phyloP scores from a whole-genome alignment of 2,888 invertebrate species.

The Ennomos fuscantarius region DNA sequence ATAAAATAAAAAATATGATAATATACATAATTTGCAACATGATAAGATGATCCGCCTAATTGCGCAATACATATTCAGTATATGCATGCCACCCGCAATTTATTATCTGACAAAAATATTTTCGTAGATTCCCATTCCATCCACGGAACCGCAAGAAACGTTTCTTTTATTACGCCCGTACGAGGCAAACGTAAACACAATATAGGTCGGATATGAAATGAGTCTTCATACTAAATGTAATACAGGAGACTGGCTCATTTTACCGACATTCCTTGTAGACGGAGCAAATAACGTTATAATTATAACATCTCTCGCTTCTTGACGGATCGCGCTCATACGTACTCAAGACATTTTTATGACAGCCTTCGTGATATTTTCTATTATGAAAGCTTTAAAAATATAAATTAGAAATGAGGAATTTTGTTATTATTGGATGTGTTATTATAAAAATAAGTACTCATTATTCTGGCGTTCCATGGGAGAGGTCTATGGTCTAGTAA shows the following conservation, averaged over 20 bases:
- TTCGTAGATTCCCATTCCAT: slow-evolving; percentile 26
- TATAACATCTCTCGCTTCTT: slow-evolving; percentile 56
- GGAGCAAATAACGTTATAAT: slow-evolving; percentile 64
- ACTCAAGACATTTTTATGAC: slow-evolving; percentile 30
- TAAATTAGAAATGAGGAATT: too few relatives aligned
- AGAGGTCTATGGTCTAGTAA: too few relatives aligned
- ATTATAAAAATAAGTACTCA: too few relatives aligned
- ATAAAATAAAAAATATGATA: too few relatives aligned
- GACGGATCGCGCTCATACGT: slow-evolving; percentile 29
- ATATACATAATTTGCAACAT: too few relatives aligned
- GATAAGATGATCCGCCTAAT: too few relatives aligned
- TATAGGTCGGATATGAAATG: slow-evolving; percentile 43
- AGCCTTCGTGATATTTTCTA: slow-evolving; percentile 12
- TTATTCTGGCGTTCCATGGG: too few relatives aligned
- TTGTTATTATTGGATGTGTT: too few relatives aligned
- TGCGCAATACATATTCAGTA: too few relatives aligned
- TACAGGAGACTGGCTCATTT: slow-evolving; percentile 56
- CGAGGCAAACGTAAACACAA: slow-evolving; percentile 39
- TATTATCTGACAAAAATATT: slow-evolving; percentile 14
- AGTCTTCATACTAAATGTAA: slow-evolving; percentile 47
- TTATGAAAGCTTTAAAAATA: neutral
- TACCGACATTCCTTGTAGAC: slow-evolving; percentile 45
- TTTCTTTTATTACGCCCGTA: slow-evolving; percentile 29
- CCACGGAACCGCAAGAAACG: slow-evolving; percentile 29
- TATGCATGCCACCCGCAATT: neutral